Evolutionary conservation across 23 tunicate species (phyloP), one percentile per base, ranked within the genome.

Genomic region (Diplosoma virens): DNA sequence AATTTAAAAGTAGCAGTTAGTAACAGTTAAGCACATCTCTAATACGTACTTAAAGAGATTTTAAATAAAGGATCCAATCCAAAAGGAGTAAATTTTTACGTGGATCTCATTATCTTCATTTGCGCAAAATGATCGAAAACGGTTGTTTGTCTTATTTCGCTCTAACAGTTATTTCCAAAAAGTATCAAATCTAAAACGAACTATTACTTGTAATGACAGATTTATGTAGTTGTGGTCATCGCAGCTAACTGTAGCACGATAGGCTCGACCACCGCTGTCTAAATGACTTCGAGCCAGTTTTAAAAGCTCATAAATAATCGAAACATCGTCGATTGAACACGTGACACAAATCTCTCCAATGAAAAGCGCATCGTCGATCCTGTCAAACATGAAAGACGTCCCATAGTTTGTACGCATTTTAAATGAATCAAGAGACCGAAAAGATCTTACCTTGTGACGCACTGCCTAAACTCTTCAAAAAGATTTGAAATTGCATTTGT

Each of bases 311-410:
- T 66, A 87, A 14, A 52, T 54, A 45, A 74, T 65, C 0, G 41
- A 9, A 25, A 87, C 29, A 63, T 87, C 81, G 3, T 74, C 32
- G 3, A 80, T 9, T 0, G 71, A 34, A 4, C 58, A 61, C 20
- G 56, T 61, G 17, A 75, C 26, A 35, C 93, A 87, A 33, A 87
- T 26, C 37, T 80, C 81, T 2, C 64, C 92, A 29, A 86, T 76
- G 50, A 41, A 59, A 2, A 68, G 17, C 6, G 63, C 63, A 31
- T 78, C 84, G 14, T 61, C 37, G 6, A 85, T 55, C 45, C 90
- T 85, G 66, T 22, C 55, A 54, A 47, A 28, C 75, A 46, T n/a
- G n/a, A n/a, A n/a, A n/a, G n/a, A n/a, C n/a, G n/a, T n/a, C n/a
- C n/a, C n/a, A n/a, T n/a, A n/a, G n/a, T n/a, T n/a, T n/a, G n/a